Percentiles rank a stretch among this genome's conserved stretches.
phyloP scores from a whole-genome alignment of 2,113 vertebrate species.

The Glareola pratincola region DNA sequence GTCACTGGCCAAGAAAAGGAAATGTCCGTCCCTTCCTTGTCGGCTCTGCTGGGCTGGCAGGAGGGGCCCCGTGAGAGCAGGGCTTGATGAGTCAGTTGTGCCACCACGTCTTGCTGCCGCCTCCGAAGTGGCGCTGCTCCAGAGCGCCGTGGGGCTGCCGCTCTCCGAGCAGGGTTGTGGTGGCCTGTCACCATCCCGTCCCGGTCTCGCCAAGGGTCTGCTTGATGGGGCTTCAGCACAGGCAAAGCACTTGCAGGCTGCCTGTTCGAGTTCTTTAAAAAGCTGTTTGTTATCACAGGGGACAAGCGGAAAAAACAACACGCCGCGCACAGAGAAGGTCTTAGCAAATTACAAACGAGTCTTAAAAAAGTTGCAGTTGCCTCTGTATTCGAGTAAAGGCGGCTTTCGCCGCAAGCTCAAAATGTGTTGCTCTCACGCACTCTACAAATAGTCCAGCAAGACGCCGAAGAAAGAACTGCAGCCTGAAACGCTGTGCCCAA shows the following conservation, averaged over 20 bases:
- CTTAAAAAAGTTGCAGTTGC: background rate
- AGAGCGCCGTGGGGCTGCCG: background rate
- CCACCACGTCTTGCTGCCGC: rapidly evolving
- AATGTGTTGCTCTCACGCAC: background rate
- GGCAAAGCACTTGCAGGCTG: background rate
- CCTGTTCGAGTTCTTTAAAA: background rate
- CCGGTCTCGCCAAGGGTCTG: background rate
- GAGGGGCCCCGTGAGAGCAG: background rate
- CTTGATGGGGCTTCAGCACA: background rate
- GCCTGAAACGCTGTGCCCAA: background rate
- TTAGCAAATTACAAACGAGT: background rate
- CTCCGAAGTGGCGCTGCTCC: background rate
- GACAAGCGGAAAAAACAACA: background rate
- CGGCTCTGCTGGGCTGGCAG: background rate
- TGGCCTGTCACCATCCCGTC: background rate
- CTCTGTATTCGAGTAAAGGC: background rate
- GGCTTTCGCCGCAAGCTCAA: background rate
- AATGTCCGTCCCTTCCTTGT: rapidly evolving
- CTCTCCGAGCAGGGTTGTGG: rapidly evolving
- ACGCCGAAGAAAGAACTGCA: background rate
- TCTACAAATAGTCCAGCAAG: background rate
- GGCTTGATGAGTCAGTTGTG: background rate
- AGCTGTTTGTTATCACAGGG: background rate
- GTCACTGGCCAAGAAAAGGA: background rate
- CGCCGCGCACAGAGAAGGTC: rapidly evolving